phyloP scores from a whole-genome alignment of 2,113 vertebrate species.

The Cinclus cinclus region DNA sequence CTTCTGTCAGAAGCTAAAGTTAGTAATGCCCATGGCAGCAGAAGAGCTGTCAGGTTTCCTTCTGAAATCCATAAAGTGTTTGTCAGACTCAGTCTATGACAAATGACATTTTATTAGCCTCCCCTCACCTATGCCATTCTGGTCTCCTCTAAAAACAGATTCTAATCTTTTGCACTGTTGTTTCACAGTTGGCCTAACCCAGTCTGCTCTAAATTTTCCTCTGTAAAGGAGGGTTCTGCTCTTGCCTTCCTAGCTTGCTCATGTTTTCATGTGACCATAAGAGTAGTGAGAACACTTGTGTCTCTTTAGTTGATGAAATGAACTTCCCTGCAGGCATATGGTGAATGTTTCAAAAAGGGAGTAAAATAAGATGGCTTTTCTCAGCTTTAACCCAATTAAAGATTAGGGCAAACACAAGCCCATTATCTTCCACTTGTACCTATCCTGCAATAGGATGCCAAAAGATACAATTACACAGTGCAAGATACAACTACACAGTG shows the following conservation, averaged over 20 bases:
- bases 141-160: background rate
- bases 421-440: background rate
- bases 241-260: background rate
- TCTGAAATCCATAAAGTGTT: background rate
- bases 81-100: background rate
- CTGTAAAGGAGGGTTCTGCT: background rate
- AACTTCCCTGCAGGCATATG: background rate
- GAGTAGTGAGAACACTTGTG: background rate
- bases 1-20: background rate
- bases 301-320: background rate
- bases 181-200: background rate
- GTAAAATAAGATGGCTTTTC: background rate
- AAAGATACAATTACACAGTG: no score
- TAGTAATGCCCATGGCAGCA: background rate
- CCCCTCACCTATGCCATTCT: background rate
- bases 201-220: background rate
- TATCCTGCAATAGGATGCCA: background rate
- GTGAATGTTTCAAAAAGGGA: background rate
- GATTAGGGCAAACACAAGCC: background rate
- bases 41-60: constrained; percentile 17
- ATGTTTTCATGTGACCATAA: background rate
- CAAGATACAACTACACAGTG: background rate
- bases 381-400: background rate
- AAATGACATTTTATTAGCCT: background rate
- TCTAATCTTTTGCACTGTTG: background rate